phyloP scores from a whole-genome alignment of 2,797 vertebrate genomes.

The Melanotaenia pygmaea region DNA sequence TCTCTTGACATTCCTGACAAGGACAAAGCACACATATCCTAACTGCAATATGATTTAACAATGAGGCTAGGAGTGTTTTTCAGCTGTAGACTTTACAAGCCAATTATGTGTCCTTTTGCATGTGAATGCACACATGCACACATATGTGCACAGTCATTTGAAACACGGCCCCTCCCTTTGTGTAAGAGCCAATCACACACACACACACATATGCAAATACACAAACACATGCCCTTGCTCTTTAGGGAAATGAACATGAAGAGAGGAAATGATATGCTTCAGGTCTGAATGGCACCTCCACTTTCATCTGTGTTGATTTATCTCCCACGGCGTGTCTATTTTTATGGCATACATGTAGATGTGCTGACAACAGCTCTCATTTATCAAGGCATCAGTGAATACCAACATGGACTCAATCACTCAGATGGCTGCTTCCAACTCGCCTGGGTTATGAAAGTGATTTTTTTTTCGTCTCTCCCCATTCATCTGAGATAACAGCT shows the following conservation, averaged over 20 bases:
- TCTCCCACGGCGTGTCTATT: slow-evolving; percentile 49
- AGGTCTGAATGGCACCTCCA: slow-evolving; percentile 44
- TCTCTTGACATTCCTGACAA: slow-evolving; percentile 50
- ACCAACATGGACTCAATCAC: slow-evolving; percentile 47
- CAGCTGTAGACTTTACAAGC: slow-evolving; percentile 33
- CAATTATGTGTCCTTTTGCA: slow-evolving; percentile 52
- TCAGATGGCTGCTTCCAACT: slow-evolving; percentile 33
- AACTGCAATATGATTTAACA: slow-evolving; percentile 42
- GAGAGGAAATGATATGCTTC: slow-evolving; percentile 50
- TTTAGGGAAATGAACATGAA: slow-evolving; percentile 59
- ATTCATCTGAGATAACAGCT: slow-evolving; percentile 15
- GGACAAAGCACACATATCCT: slow-evolving; percentile 34
- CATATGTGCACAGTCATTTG: slow-evolving; percentile 17
- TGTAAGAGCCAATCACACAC: not conserved
- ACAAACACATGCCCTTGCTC: slow-evolving; percentile 6
- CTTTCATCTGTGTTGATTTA: slow-evolving; percentile 61
- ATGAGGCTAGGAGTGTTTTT: slow-evolving; percentile 28
- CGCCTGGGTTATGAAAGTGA: slow-evolving; percentile 25
- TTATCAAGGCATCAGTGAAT: slow-evolving; percentile 43
- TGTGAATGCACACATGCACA: slow-evolving; percentile 31
- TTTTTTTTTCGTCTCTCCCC: not conserved
- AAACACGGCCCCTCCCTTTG: slow-evolving; percentile 2
- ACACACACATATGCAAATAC: slow-evolving; percentile 2
- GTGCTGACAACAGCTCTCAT: slow-evolving; percentile 54
- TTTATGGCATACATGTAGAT: slow-evolving; percentile 45